phyloP scores from a whole-genome alignment of 2,888 invertebrate species.

The Colostygia pectinataria region DNA sequence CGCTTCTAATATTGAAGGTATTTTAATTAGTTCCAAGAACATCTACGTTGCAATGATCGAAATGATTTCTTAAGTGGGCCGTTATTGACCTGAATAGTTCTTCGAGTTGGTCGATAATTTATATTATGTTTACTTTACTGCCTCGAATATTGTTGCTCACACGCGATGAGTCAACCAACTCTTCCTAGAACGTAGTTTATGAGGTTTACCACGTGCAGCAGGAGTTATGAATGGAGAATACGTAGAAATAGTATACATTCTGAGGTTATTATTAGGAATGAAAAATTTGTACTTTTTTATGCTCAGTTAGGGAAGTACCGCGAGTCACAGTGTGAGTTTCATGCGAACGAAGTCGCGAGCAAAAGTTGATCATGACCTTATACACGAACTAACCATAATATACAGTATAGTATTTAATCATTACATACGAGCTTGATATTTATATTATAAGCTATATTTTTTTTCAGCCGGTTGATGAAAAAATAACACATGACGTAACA shows the following conservation, averaged over 20 bases:
- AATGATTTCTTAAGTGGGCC: constrained; percentile 2
- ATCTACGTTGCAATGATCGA: neutral
- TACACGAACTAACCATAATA: too few relatives aligned
- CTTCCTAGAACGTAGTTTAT: constrained; percentile 14
- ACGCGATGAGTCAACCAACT: constrained; percentile 16
- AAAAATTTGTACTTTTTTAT: too few relatives aligned
- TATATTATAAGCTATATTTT: too few relatives aligned
- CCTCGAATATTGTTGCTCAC: constrained; percentile 13
- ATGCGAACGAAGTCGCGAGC: too few relatives aligned
- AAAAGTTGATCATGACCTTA: too few relatives aligned
- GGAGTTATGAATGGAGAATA: constrained; percentile 12
- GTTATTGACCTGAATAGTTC: constrained; percentile 9
- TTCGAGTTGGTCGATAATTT: constrained; percentile 27
- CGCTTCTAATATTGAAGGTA: neutral
- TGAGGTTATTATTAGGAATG: neutral
- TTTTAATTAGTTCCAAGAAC: neutral
- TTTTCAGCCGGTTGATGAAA: too few relatives aligned
- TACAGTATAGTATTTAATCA: too few relatives aligned
- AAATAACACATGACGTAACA: too few relatives aligned
- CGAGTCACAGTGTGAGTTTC: too few relatives aligned
- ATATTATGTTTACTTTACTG: neutral
- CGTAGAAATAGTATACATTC: neutral
- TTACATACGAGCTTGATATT: too few relatives aligned
- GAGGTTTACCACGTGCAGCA: constrained; percentile 7
- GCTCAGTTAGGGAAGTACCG: too few relatives aligned